Evolutionary conservation across 2,797 vertebrate species (phyloP), one percentile per base, ranked within the genome.

Genomic region (Acridotheres tristis): DNA sequence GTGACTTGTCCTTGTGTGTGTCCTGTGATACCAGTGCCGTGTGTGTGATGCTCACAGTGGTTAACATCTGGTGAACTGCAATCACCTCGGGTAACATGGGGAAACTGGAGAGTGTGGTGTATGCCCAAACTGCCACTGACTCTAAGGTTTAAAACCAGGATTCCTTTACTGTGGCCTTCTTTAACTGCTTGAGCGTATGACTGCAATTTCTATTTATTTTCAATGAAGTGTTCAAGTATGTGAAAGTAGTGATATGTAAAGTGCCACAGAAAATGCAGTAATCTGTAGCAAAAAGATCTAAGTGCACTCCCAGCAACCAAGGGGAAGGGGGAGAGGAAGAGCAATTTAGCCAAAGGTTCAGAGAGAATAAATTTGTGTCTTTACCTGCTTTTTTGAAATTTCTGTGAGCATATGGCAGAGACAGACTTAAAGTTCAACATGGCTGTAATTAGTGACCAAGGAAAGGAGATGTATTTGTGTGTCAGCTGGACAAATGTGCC

Each of bases 401-500:
- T 67, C 83, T 86, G 42, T 87, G 74, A 94, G 55, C 16, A 3
- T 43, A 25, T 7, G n/a, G 48, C 38, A 43, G 62, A 82, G 55
- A n/a, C 38, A 84, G 90, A 76, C 83, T 86, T 84, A 13, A 81
- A 84, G 78, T 84, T 84, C 1, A 21, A 40, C 9, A 4, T 83
- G 58, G 29, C 61, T 95, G 50, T 93, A 94, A 94, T 90, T 89
- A 92, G 77, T 86, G 83, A 48, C 81, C 3, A 3, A 71, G 69
- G 75, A 89, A 90, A 95, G 54, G 57, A 90, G 88, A 89, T 90
- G 42, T 53, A 77, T 93, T 91, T 90, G 47, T 92, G n/a, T 77
- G 73, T 94, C 89, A 90, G 68, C 73, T 93, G 93, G 83, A 88
- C 95, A 94, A 92, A 94, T 7, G 26, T 95, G 71, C 83, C 71